Base-by-base conservation (phyloP, 2,113 vertebrate genomes). In the Odobenus rosmarus region DNA sequence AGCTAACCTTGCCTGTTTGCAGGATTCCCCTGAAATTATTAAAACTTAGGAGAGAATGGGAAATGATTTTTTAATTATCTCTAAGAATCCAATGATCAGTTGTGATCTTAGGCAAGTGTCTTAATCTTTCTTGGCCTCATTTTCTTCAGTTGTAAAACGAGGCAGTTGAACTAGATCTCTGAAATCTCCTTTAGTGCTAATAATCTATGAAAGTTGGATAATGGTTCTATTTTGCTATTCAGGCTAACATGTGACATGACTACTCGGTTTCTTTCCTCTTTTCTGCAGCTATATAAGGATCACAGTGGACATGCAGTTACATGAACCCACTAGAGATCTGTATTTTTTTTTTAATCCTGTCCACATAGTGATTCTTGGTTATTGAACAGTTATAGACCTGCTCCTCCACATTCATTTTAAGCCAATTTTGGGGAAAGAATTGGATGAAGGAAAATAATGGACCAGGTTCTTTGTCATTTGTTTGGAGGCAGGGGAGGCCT, bases 121-220 rank as follows among this genome's bases (percentile, higher is more conserved):
- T 91, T 93, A 85, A 53, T 95, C 72, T 96, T 91, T 90, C 23
- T 89, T 85, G 67, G 49, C 51, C 64, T 96, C 18, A 39, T 74
- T 95, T 93, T 92, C 82, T 88, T 93, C 31, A 42, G 18, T 84
- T 96, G 33, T 84, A 61, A 97, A 97, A 88, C 23, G 74, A 76
- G 53, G 67, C 23, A 46, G n/a, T 80, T 92, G 62, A 76, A 80
- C 57, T 84, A 79, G 59, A 74, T 76, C 67, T 81, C 24, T 84
- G 1, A 79, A 62, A 77, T 94, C 12, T 21, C 4, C 18, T 90
- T 93, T 79, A 67, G 53, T 62, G 49, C 39, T 67, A 18, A 71
- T 49, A 83, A 36, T 42, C n/a, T 86, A 0, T 74, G 71, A 90
- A 89, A 59, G 33, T 51, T 90, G 55, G 64, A 13, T 88, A 88